Conservation (phyloP, 2,888 invertebrate genomes). For the Dasysyrphus tricinctus region DNA sequence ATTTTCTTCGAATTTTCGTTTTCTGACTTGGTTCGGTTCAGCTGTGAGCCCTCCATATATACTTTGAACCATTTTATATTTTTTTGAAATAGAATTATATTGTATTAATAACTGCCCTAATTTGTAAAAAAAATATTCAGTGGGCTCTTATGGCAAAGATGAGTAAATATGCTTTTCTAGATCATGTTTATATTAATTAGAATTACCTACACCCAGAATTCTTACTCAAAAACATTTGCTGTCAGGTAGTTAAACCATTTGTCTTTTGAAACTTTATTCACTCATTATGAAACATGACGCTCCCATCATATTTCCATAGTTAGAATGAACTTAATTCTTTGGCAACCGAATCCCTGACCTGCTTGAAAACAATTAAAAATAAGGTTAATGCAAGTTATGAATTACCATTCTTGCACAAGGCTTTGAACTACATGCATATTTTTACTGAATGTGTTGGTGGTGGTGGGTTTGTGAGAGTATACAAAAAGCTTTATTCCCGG, state of each 20-base stretch:
- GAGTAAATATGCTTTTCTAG: too few species aligned
- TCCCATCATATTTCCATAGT: conserved; percentile 28
- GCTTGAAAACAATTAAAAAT: conserved; percentile 56
- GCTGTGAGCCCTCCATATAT: too few species aligned
- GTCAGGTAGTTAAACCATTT: background rate
- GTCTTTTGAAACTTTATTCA: conserved; percentile 2
- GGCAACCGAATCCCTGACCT: conserved; percentile 56
- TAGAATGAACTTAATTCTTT: conserved; percentile 2
- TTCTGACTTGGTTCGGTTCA: too few species aligned
- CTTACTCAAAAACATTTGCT: conserved; percentile 15
- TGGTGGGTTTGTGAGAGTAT: conserved; percentile 28
- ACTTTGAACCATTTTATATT: too few species aligned
- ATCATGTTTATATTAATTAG: too few species aligned
- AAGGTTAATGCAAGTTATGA: conserved; percentile 64
- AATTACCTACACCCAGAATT: background rate
- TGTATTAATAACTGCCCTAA: too few species aligned
- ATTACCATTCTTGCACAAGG: conserved; percentile 38
- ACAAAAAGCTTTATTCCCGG: conserved; percentile 16
- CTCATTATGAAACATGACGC: conserved; percentile 18
- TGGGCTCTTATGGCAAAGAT: too few species aligned
- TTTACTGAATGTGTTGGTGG: background rate
- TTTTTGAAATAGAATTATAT: too few species aligned
- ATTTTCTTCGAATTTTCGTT: too few species aligned
- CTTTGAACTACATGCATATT: conserved; percentile 59
- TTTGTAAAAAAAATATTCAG: too few species aligned